These are phyloP conservation scores for Pristionchus japonicus DNA, from an alignment of 2,888 invertebrate species.

Conservation along the genomic window DNA sequence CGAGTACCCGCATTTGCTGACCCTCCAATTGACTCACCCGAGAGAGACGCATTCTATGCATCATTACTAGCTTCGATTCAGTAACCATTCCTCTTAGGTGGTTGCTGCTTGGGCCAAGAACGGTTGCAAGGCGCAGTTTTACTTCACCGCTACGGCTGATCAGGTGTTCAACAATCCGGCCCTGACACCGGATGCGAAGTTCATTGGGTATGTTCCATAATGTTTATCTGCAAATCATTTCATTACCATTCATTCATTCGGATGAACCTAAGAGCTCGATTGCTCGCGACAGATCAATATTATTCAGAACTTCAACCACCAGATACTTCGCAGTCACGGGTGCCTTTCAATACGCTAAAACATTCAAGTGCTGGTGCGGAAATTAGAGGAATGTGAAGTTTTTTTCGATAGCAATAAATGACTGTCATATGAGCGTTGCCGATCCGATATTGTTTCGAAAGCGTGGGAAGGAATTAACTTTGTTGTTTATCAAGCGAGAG, in stretches of 20 bases:
- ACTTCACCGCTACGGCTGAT: neutral
- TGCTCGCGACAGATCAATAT: neutral
- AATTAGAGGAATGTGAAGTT: neutral
- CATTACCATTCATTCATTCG: neutral
- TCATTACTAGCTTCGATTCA: neutral
- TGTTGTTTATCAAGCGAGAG: too few species aligned
- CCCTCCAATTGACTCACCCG: neutral
- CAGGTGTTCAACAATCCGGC: neutral
- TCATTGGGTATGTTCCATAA: neutral
- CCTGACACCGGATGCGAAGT: neutral
- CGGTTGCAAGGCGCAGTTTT: neutral
- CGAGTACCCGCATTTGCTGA: neutral
- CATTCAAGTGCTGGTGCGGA: neutral
- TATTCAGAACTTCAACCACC: neutral
- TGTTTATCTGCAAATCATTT: neutral
- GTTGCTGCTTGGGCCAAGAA: neutral
- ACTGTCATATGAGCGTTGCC: too few species aligned
- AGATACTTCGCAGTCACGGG: neutral
- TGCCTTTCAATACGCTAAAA: neutral
- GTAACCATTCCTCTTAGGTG: neutral
- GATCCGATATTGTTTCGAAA: too few species aligned
- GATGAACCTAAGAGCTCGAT: neutral
- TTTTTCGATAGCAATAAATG: too few species aligned
- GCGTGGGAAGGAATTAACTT: too few species aligned
- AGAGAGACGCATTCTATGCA: neutral